These are phyloP conservation scores for Callaeas wilsoni DNA, from an alignment of 2,113 vertebrate genomes.

Conservation along the genomic window DNA sequence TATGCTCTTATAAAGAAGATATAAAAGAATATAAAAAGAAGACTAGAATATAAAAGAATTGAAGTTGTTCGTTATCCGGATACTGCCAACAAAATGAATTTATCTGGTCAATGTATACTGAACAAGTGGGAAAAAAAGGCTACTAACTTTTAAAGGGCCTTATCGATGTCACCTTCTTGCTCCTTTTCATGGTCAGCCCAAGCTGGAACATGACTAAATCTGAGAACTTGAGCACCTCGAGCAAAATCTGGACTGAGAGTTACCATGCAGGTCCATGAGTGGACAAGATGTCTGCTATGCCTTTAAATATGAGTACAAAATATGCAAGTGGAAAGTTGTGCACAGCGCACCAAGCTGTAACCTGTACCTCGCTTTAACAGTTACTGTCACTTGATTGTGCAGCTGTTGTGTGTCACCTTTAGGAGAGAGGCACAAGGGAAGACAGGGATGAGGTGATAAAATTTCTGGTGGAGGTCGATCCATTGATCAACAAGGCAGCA, in stretches of 20 bases:
- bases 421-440: not conserved
- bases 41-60: not conserved
- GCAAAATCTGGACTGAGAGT: not conserved
- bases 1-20: not conserved
- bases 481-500: not conserved
- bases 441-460: not conserved
- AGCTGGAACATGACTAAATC: not conserved
- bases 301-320: not conserved
- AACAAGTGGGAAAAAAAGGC: not conserved
- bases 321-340: accelerated
- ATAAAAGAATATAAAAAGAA: not conserved
- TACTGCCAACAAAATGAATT: not conserved
- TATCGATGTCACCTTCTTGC: not conserved
- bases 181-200: not conserved
- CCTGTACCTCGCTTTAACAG: accelerated
- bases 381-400: no score
- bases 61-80: not conserved
- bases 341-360: accelerated
- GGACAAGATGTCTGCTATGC: accelerated
- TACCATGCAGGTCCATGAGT: not conserved
- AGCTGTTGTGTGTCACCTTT: not conserved
- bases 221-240: not conserved
- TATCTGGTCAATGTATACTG: not conserved
- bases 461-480: accelerated
- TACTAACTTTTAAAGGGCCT: not conserved